Percentiles rank a stretch among this genome's conserved stretches.
Conservation (phyloP, 2,888 invertebrate species). For the Platycheirus rosarum region DNA sequence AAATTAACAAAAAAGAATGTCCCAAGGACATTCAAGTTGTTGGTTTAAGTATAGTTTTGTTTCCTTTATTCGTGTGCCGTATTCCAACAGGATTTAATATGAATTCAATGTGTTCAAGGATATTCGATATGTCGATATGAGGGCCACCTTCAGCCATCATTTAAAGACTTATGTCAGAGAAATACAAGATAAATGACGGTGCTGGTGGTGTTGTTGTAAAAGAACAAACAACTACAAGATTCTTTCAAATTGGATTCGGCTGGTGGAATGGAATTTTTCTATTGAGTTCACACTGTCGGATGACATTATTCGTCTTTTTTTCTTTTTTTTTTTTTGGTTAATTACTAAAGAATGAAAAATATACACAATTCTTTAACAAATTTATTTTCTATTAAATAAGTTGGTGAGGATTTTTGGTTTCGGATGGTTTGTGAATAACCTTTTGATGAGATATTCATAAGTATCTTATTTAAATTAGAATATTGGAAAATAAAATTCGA, state of each 20-base stretch:
- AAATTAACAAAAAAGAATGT: constrained; percentile 18
- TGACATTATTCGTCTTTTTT: neutral
- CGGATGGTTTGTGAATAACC: neutral
- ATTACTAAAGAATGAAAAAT: no score
- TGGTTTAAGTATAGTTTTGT: no score
- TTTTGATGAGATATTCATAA: constrained; percentile 1
- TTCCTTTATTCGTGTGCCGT: constrained; percentile 60
- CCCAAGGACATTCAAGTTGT: constrained; percentile 60
- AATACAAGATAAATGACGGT: constrained; percentile 29
- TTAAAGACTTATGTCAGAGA: constrained; percentile 40
- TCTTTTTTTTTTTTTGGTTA: neutral
- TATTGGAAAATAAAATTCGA: no score
- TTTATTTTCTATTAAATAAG: constrained; percentile 1
- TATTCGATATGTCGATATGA: constrained; percentile 59
- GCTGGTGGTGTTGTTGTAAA: constrained; percentile 37
- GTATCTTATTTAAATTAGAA: no score
- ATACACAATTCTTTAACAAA: neutral
- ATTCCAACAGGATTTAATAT: constrained; percentile 33
- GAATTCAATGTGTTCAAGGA: constrained; percentile 28
- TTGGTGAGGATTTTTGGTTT: constrained; percentile 1
- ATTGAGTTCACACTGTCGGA: constrained; percentile 10
- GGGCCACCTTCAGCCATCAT: constrained; percentile 51
- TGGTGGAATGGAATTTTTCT: constrained; percentile 10
- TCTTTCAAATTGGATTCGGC: constrained; percentile 21
- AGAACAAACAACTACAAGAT: constrained; percentile 28